Conservation (phyloP, 2,797 vertebrate species). For the Oreonectes daqikongensis region DNA sequence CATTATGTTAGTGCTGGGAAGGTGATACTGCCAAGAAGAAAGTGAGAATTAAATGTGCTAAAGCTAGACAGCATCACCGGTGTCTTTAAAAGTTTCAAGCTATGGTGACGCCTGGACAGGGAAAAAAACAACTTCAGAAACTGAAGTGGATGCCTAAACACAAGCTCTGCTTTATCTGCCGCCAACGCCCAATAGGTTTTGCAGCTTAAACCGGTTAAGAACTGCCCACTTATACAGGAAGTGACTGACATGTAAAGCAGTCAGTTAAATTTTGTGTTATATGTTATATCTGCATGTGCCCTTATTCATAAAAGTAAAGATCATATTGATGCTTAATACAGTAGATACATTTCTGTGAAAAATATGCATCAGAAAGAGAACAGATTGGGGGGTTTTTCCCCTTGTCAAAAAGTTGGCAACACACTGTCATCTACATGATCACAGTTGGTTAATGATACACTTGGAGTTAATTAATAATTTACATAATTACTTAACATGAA, state of each 20-base stretch:
- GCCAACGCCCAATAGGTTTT: background rate
- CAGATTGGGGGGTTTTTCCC: too few species aligned
- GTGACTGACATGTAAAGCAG: background rate
- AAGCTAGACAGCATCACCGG: slow-evolving; percentile 19
- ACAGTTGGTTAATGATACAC: background rate
- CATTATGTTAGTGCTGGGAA: slow-evolving; percentile 16
- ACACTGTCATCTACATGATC: background rate
- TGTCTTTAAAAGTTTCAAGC: slow-evolving; percentile 11
- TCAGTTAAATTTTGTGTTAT: background rate
- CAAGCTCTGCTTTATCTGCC: background rate
- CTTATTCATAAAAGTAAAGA: too few species aligned
- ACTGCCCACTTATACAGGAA: background rate
- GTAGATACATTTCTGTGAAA: too few species aligned
- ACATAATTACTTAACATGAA: background rate
- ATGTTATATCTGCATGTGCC: background rate
- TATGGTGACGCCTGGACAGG: slow-evolving; percentile 12
- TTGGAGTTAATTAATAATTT: background rate
- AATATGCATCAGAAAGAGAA: too few species aligned
- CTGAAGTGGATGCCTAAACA: background rate
- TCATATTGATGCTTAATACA: too few species aligned
- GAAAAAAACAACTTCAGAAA: background rate
- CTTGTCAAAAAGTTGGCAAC: background rate
- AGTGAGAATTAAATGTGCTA: slow-evolving; percentile 5
- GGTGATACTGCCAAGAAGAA: slow-evolving; percentile 28
- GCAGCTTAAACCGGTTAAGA: background rate